Conservation (phyloP, 2,113 vertebrate species). For the Thalassoma bifasciatum region DNA sequence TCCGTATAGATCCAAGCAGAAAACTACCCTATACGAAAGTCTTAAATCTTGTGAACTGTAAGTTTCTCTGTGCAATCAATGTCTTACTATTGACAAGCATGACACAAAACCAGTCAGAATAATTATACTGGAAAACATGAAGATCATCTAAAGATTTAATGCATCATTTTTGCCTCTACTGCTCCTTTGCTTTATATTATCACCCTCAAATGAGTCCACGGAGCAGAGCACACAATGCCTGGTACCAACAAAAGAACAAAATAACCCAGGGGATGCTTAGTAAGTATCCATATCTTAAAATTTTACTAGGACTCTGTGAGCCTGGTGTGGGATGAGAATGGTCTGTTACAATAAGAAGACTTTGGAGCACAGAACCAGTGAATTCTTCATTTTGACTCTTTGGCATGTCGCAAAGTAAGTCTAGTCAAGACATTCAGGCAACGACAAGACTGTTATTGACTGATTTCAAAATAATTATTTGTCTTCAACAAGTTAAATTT, state of each 20-base stretch:
- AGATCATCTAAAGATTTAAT: slow-evolving; percentile 13
- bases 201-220: slow-evolving; percentile 17
- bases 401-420: neutral
- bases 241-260: slow-evolving; percentile 19
- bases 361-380: slow-evolving; percentile 18
- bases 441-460: neutral
- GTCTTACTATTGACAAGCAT: neutral
- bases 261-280: slow-evolving; percentile 45
- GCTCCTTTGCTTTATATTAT: slow-evolving; percentile 28
- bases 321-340: slow-evolving; percentile 33
- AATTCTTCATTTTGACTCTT: slow-evolving; percentile 39
- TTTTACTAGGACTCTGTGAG: slow-evolving; percentile 42
- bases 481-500: neutral
- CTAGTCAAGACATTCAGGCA: neutral
- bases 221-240: slow-evolving; percentile 14
- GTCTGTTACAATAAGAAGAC: slow-evolving; percentile 34
- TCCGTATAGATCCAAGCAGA: neutral
- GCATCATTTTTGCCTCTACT: slow-evolving; percentile 25
- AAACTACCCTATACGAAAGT: neutral
- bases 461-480: neutral
- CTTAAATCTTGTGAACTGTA: neutral
- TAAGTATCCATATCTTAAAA: slow-evolving; percentile 46
- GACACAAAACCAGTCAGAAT: slow-evolving; percentile 2
- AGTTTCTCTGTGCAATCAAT: neutral
- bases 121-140: slow-evolving; percentile 9